These are phyloP conservation scores for Synanthedon myopaeformis DNA, from an alignment of 2,888 invertebrate genomes.

Conservation along the genomic window DNA sequence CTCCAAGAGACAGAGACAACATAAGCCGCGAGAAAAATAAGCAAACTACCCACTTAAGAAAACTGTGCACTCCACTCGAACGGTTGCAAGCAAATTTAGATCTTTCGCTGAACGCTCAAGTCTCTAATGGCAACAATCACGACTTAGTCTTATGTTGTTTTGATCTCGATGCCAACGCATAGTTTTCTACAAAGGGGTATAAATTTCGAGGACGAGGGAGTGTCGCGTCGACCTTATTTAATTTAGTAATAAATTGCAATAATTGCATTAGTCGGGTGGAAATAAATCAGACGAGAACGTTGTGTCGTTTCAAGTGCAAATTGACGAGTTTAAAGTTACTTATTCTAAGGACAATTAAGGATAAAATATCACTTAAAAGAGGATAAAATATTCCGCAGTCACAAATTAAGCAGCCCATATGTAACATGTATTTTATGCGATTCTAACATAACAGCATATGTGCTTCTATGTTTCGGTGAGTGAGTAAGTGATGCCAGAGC, in stretches of 20 bases:
- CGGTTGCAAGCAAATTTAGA: constrained; percentile 26
- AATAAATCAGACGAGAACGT: constrained; percentile 43
- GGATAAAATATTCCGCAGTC: too few relatives aligned
- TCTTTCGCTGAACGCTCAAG: constrained; percentile 30
- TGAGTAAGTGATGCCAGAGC: too few relatives aligned
- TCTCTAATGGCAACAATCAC: constrained; percentile 40
- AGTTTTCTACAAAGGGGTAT: constrained; percentile 53
- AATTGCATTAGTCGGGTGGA: constrained; percentile 56
- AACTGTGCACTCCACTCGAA: constrained; percentile 28
- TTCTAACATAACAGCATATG: too few relatives aligned
- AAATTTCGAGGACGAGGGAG: constrained; percentile 41
- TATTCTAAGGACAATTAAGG: too few relatives aligned
- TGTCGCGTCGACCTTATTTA: constrained; percentile 58
- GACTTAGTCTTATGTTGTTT: constrained; percentile 25
- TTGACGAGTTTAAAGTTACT: too few relatives aligned
- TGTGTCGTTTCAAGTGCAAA: constrained; percentile 4
- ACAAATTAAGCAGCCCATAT: too few relatives aligned
- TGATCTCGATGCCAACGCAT: constrained; percentile 23
- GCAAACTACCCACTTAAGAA: constrained; percentile 62
- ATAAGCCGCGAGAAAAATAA: constrained; percentile 63
- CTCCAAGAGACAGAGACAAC: constrained; percentile 55
- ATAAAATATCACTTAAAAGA: too few relatives aligned
- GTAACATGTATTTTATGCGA: too few relatives aligned
- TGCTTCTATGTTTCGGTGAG: too few relatives aligned
- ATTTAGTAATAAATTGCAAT: constrained; percentile 68